Conservation (phyloP, 1,140 invertebrate species). For the Plectrocnemia conspersa region DNA sequence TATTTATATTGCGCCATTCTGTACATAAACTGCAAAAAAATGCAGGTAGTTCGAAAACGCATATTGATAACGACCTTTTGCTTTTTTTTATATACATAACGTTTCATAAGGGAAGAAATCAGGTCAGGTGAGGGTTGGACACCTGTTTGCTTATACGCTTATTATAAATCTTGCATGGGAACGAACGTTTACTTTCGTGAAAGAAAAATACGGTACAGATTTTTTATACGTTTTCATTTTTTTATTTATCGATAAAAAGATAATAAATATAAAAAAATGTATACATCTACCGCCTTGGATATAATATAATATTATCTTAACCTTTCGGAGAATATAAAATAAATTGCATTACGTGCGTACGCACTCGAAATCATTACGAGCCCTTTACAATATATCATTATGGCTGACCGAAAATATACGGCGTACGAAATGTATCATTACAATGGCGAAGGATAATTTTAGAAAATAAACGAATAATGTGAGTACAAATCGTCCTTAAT, state of each 20-base stretch:
- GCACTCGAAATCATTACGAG: background rate
- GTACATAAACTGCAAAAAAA: too few species aligned
- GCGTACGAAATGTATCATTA: background rate
- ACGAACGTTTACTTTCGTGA: too few species aligned
- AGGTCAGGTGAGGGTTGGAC: slow-evolving; percentile 21
- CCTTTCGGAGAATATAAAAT: too few species aligned
- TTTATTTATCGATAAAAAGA: too few species aligned
- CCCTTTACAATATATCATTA: slow-evolving; percentile 5
- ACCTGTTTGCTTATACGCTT: slow-evolving; percentile 18
- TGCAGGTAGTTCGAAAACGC: background rate
- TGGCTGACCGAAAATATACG: background rate
- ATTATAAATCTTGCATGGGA: slow-evolving; percentile 13
- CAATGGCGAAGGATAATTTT: slow-evolving; percentile 2
- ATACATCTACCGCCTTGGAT: too few species aligned
- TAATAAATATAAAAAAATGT: too few species aligned
- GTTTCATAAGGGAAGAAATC: slow-evolving; percentile 14
- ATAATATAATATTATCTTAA: too few species aligned
- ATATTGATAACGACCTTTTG: slow-evolving; percentile 12
- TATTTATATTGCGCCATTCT: too few species aligned
- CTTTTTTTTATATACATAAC: slow-evolving; percentile 7
- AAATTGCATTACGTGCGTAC: background rate
- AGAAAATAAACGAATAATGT: background rate
- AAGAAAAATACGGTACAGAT: too few species aligned
- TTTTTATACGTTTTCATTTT: too few species aligned
- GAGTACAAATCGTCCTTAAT: slow-evolving; percentile 8